Evolutionary conservation across 2,888 invertebrate species (phyloP).

Genomic region (Ephialtes manifestator): DNA sequence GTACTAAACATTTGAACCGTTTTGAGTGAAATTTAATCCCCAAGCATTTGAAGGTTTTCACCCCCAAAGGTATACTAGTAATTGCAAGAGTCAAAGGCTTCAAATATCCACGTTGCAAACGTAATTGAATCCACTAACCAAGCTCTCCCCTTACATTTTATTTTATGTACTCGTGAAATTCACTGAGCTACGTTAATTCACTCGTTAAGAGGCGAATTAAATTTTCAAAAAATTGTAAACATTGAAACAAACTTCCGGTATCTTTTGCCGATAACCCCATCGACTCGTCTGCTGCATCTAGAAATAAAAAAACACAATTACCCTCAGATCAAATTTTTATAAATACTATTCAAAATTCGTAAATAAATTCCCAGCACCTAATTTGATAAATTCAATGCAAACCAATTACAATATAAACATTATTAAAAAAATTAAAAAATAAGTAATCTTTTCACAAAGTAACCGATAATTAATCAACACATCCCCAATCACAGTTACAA

Average conservation of each 20-base stretch:
- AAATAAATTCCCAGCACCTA: too few species aligned
- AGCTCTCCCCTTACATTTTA: neutral
- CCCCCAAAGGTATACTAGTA: neutral
- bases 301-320: too few species aligned
- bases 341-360: too few species aligned
- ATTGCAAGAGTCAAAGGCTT: neutral
- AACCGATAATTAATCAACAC: neutral
- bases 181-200: neutral
- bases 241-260: too few species aligned
- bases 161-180: neutral
- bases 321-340: too few species aligned
- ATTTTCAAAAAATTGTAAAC: neutral
- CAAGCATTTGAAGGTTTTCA: slow-evolving; percentile 2
- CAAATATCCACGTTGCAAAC: neutral
- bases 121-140: neutral
- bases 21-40: neutral
- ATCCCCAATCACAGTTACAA: too few species aligned
- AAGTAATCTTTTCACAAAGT: neutral
- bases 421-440: neutral
- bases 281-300: too few species aligned
- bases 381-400: neutral
- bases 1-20: too few species aligned
- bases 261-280: too few species aligned
- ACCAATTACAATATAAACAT: neutral
- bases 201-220: neutral